phyloP scores from a whole-genome alignment of 2,113 vertebrate species.

The Rissa tridactyla region DNA sequence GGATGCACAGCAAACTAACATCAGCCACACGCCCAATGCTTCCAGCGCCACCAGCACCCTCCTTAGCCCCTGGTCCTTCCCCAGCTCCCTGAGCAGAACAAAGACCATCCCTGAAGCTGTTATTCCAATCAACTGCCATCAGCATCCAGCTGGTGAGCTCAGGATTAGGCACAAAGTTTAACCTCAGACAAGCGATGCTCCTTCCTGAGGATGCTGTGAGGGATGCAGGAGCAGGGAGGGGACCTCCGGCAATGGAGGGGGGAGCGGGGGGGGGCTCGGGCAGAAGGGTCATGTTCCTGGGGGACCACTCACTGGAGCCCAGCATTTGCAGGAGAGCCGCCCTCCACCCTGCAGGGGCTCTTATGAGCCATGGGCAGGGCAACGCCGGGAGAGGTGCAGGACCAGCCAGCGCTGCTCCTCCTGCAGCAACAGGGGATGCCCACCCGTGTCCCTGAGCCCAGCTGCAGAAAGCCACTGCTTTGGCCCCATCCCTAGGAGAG shows the following conservation, averaged over 20 bases:
- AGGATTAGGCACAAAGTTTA: not conserved
- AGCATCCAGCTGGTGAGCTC: not conserved
- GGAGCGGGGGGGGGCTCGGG: rapidly evolving
- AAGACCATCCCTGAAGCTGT: rapidly evolving
- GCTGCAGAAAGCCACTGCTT: not conserved
- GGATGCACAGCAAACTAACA: not conserved
- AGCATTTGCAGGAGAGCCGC: rapidly evolving
- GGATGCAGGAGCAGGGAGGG: not conserved
- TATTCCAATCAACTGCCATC: not conserved
- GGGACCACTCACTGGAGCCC: not conserved
- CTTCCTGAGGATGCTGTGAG: rapidly evolving
- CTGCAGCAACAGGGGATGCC: not conserved
- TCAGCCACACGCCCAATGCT: rapidly evolving
- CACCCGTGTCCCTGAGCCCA: rapidly evolving
- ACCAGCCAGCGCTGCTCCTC: not conserved
- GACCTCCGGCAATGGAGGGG: not conserved
- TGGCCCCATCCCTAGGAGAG: not conserved
- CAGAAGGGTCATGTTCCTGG: not conserved
- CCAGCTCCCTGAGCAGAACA: rapidly evolving
- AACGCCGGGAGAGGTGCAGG: rapidly evolving
- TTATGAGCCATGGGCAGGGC: not conserved
- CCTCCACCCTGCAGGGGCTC: not conserved
- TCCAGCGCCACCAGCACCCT: not conserved
- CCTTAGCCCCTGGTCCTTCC: not conserved
- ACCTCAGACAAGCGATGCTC: rapidly evolving